Evolutionary conservation across 2,113 vertebrate species (phyloP).

Genomic region (Mungos mungo): DNA sequence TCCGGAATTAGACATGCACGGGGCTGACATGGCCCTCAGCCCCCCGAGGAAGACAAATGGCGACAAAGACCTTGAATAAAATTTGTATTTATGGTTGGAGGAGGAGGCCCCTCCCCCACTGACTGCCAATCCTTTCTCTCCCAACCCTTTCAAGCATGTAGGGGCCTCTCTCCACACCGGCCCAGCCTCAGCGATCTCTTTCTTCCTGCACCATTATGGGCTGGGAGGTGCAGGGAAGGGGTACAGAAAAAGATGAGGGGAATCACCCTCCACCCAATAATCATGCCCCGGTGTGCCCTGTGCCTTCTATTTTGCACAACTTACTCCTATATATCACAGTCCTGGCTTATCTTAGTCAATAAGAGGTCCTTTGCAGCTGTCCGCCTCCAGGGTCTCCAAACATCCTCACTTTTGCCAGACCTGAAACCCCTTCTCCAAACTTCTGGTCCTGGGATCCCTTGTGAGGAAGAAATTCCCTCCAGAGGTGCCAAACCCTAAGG

Average conservation of each 20-base stretch:
- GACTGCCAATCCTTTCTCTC: conserved; percentile 67
- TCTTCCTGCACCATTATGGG: neutral
- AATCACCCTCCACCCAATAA: neutral
- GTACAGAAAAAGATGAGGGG: conserved; percentile 5
- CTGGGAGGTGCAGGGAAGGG: neutral
- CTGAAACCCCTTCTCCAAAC: neutral
- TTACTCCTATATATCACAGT: neutral
- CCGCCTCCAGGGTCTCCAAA: neutral
- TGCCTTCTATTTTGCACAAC: neutral
- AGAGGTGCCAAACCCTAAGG: neutral
- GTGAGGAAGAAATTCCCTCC: neutral
- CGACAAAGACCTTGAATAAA: conserved; percentile 82
- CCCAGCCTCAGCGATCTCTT: neutral
- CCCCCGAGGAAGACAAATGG: conserved; percentile 73
- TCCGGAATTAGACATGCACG: conserved; percentile 76
- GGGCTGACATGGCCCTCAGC: conserved; percentile 41
- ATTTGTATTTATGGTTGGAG: conserved; percentile 81
- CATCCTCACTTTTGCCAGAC: neutral
- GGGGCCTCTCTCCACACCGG: neutral
- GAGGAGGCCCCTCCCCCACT: conserved; percentile 63
- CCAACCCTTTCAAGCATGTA: conserved; percentile 49
- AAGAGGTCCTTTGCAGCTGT: neutral
- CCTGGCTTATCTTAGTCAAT: neutral
- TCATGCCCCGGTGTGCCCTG: neutral
- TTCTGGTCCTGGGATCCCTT: neutral